Evolutionary conservation across 1,140 invertebrate genomes (phyloP).

Genomic region (Drosophila ohnishii): DNA sequence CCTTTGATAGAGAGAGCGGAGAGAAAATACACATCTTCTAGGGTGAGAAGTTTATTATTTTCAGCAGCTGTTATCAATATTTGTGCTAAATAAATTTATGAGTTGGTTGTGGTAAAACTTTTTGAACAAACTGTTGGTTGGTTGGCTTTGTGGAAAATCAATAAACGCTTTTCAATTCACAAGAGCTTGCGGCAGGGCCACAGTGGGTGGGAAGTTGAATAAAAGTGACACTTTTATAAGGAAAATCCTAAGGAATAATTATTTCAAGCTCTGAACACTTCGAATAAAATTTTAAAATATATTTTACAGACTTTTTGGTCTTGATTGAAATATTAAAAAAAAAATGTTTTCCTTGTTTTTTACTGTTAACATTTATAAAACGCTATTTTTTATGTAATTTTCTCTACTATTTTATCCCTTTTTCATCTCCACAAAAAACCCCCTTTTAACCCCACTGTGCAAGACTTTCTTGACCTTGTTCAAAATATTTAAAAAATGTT

Average conservation of each 20-base stretch:
- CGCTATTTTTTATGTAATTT: too few species aligned
- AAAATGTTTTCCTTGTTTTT: too few species aligned
- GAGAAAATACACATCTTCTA: not conserved
- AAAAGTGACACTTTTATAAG: not conserved
- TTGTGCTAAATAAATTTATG: slow-evolving; percentile 18
- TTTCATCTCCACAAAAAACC: too few species aligned
- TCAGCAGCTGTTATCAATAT: slow-evolving; percentile 36
- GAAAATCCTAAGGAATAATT: not conserved
- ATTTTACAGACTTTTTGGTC: not conserved
- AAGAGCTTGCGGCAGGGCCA: slow-evolving; percentile 33
- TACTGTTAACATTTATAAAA: too few species aligned
- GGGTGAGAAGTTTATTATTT: not conserved
- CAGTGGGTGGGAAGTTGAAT: slow-evolving; percentile 20
- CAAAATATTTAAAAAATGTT: not conserved
- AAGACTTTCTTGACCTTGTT: not conserved
- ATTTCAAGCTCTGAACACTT: rapidly evolving
- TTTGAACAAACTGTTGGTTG: slow-evolving; percentile 13
- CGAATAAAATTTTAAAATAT: not conserved
- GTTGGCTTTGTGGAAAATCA: slow-evolving; percentile 59
- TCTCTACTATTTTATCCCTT: too few species aligned
- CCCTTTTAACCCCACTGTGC: too few species aligned
- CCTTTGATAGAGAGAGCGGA: not conserved
- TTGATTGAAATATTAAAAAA: too few species aligned
- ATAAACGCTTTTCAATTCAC: slow-evolving; percentile 52
- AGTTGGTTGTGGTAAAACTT: slow-evolving; percentile 20